These are phyloP conservation scores for Campylomormyrus tamandua DNA, from an alignment of 2,113 vertebrate genomes.

Conservation along the genomic window DNA sequence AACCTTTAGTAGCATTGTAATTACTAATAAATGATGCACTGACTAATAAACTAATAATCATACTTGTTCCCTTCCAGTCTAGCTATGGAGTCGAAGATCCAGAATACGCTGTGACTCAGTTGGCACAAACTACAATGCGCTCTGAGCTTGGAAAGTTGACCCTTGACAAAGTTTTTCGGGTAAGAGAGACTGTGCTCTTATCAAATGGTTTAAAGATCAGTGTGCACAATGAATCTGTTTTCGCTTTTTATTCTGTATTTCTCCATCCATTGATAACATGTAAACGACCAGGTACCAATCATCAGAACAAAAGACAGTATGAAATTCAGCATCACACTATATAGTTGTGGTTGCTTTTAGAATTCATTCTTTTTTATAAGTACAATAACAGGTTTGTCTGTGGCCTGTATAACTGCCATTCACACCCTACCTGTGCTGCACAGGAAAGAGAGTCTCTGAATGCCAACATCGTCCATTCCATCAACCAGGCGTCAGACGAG, in stretches of 20 bases:
- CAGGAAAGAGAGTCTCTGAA: slow-evolving; percentile 91
- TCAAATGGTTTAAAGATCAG: background rate
- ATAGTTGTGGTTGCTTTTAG: background rate
- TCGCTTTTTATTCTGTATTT: background rate
- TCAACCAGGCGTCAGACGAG: slow-evolving; percentile 88
- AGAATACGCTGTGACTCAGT: slow-evolving; percentile 90
- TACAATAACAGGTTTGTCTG: background rate
- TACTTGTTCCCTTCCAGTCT: slow-evolving; percentile 49
- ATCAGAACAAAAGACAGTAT: background rate
- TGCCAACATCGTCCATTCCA: slow-evolving; percentile 83
- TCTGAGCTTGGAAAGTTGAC: slow-evolving; percentile 92
- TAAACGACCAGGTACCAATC: background rate
- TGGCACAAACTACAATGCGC: slow-evolving; percentile 96
- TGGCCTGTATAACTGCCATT: background rate
- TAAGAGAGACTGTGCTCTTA: slow-evolving; percentile 38
- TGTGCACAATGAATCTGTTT: background rate
- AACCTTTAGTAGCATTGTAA: background rate
- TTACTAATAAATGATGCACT: background rate
- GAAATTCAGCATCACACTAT: background rate
- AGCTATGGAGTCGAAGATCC: slow-evolving; percentile 96
- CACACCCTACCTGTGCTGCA: background rate
- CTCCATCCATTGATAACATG: background rate
- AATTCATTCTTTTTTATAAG: background rate
- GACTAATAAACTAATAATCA: background rate
- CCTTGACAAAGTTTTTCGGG: slow-evolving; percentile 92